phyloP scores from a whole-genome alignment of 2,888 invertebrate species.

The Ecliptopera silaceata region DNA sequence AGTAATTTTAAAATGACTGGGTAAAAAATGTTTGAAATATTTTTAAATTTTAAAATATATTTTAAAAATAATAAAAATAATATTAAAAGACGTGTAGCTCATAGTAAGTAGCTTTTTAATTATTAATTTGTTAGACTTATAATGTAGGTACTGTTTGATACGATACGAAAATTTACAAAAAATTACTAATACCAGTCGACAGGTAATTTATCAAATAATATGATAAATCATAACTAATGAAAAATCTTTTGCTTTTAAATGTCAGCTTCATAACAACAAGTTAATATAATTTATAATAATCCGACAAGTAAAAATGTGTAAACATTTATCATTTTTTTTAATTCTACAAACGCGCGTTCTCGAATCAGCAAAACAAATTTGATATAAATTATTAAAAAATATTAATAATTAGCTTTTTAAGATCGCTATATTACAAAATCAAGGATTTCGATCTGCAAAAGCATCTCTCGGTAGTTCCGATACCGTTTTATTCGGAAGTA shows the following conservation, averaged over 20 bases:
- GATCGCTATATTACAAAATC: background rate
- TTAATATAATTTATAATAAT: background rate
- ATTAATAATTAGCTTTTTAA: background rate
- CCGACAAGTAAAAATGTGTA: background rate
- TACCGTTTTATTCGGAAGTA: conserved; percentile 19
- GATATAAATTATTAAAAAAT: background rate
- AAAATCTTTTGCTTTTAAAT: background rate
- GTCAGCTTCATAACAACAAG: background rate
- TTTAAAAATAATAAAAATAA: no score
- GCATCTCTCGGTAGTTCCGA: conserved; percentile 13
- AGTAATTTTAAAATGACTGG: background rate
- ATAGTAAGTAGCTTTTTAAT: no score
- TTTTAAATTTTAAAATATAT: background rate
- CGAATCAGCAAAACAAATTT: no score
- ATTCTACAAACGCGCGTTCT: no score
- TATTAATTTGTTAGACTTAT: no score
- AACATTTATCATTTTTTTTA: background rate
- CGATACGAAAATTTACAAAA: background rate
- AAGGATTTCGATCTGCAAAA: conserved; percentile 7
- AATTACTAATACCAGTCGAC: background rate
- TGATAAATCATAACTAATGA: background rate
- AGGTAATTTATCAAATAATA: background rate
- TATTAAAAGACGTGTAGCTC: no score
- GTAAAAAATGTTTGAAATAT: no score
- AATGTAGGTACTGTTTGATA: no score